These are phyloP conservation scores for Eira barbara DNA, from an alignment of 2,113 vertebrate genomes.

Conservation along the genomic window DNA sequence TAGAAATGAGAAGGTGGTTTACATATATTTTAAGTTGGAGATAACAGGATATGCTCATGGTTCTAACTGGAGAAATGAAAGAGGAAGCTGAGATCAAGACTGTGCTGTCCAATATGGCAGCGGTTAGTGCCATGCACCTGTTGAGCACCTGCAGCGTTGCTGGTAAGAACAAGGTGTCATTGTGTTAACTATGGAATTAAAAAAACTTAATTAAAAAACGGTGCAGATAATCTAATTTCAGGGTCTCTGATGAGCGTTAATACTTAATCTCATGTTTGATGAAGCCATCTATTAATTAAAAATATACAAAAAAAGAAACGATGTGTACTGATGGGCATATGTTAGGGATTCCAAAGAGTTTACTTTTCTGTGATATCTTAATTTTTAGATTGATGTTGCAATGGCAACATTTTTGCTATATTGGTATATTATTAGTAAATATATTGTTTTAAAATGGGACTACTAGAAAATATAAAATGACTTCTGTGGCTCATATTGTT, in stretches of 20 bases:
- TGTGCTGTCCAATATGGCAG: neutral
- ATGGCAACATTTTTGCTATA: neutral
- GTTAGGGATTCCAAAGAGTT: neutral
- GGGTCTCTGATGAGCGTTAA: conserved; percentile 75
- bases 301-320: conserved; percentile 69
- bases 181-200: neutral
- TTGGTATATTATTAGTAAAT: neutral
- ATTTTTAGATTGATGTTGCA: neutral
- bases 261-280: conserved; percentile 73
- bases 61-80: neutral
- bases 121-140: neutral
- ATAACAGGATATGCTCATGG: neutral
- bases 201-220: conserved; percentile 67
- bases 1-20: neutral
- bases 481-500: neutral
- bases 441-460: neutral
- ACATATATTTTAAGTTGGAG: neutral
- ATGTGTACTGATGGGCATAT: neutral
- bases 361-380: neutral
- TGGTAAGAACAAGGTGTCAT: neutral
- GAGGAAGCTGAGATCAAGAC: neutral
- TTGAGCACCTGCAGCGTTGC: neutral
- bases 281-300: conserved; percentile 82
- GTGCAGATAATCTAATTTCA: conserved; percentile 78
- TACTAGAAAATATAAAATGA: neutral